These are phyloP conservation scores for Virgularia gustaviana DNA, from an alignment of 92 coral and sea anemone genomes.

Conservation along the genomic window DNA sequence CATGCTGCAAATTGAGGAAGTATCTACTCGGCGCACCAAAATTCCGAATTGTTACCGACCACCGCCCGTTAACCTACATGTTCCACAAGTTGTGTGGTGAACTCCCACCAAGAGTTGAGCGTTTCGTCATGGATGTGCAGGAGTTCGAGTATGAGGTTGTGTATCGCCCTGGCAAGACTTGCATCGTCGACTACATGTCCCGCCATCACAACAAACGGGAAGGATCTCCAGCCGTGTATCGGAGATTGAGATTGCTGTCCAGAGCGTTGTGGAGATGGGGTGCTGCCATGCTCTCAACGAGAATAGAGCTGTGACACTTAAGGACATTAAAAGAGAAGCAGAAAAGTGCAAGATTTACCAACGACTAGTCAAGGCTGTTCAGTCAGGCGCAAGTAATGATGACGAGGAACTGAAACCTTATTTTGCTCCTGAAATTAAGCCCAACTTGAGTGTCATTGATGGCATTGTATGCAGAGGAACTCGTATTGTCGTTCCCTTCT, in stretches of 20 bases:
- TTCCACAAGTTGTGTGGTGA: slow-evolving; percentile 5
- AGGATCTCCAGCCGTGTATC: not conserved
- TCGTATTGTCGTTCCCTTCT: slow-evolving; percentile 8
- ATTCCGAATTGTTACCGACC: not conserved
- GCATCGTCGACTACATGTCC: not conserved
- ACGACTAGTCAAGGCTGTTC: not conserved
- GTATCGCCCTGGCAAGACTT: slow-evolving; percentile 4
- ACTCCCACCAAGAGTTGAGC: not conserved
- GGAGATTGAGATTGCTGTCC: not conserved
- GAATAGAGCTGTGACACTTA: not conserved
- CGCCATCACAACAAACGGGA: not conserved
- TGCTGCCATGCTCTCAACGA: not conserved
- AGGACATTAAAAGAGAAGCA: slow-evolving; percentile 1
- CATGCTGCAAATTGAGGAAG: not conserved
- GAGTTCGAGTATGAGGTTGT: not conserved
- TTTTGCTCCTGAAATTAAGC: slow-evolving; percentile 4
- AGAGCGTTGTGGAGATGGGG: not conserved
- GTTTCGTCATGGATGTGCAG: not conserved
- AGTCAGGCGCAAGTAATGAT: not conserved
- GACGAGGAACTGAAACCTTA: slow-evolving; percentile 3
- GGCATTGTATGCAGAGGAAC: slow-evolving; percentile 2
- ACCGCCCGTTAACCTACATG: slow-evolving; percentile 9
- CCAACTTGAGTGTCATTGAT: slow-evolving; percentile 1
- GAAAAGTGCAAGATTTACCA: not conserved
- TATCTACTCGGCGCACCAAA: slow-evolving; percentile 3